Evolutionary conservation across 2,797 vertebrate species (phyloP), one percentile per base, ranked within the genome.

Genomic region (Xenopus petersii): DNA sequence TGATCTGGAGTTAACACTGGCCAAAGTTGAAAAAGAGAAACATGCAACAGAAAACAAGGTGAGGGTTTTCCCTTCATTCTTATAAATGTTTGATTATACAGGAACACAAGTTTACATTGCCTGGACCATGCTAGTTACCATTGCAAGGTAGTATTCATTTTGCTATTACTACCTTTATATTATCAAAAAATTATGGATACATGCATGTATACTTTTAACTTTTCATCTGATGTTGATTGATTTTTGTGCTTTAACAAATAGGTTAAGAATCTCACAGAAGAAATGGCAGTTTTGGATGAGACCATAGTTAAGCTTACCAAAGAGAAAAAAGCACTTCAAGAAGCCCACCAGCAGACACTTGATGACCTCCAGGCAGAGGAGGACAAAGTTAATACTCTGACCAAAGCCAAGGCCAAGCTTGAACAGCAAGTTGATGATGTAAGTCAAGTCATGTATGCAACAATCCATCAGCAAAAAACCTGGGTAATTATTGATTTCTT

Each of bases 11-110:
- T 83, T 94, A 75, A 89, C 91, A 17, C 68, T 93, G 74, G 81
- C 84, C 36, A 94, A 94, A 86, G 91, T 92, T 5, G 93, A 94
- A 82, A 94, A 94, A 78, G 93, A 93, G 79, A 94, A 94, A 79
- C 93, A 94, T 0, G 89, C 91, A 72, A 92, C 88, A 3, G 93
- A 94, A 82, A 94, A 93, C 82, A 95, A 94, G 90, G 93, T 87
- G 62, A 13, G 13, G 11, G 2, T 30, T 30, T 2, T 30, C 49
- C 2, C 54, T 42, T 42, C 6, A 42, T 42, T 30, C 26, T 30
- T 30, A 30, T 30, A 30, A 30, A 30, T 30, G 26, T 30, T 30
- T 30, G 26, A 30, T 30, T 4, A 30, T 30, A 30, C 26, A 30
- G 1, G 26, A 30, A 30, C 26, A 30, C 26, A 30, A 30, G 26